These are phyloP conservation scores for Acrocephalus arundinaceus DNA, from an alignment of 2,113 vertebrate species.

Conservation along the genomic window DNA sequence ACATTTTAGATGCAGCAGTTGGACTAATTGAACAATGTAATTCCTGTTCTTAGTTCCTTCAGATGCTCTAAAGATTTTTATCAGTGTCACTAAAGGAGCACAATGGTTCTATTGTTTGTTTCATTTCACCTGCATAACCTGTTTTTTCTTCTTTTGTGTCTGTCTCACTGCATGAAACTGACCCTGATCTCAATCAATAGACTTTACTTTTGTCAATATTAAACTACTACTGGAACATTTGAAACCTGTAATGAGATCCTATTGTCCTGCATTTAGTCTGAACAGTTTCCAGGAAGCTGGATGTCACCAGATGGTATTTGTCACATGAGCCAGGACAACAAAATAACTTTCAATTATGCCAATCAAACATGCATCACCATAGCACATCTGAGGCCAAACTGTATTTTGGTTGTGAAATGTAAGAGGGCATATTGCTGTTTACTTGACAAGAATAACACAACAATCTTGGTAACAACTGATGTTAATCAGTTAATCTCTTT, in stretches of 20 bases:
- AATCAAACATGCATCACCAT: background rate
- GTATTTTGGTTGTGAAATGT: background rate
- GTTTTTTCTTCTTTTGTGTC: background rate
- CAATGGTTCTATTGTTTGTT: background rate
- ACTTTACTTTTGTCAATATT: conserved; percentile 17
- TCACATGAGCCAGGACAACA: background rate
- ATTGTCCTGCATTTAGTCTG: background rate
- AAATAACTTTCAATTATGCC: background rate
- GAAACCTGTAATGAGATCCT: conserved; percentile 7
- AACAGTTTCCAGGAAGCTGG: background rate
- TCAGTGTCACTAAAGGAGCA: background rate
- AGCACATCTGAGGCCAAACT: background rate
- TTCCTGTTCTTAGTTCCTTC: background rate
- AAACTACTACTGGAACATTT: background rate
- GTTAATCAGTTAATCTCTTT: background rate
- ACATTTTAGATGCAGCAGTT: background rate
- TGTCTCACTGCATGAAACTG: background rate
- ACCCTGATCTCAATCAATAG: background rate
- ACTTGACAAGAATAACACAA: background rate
- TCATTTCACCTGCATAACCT: background rate
- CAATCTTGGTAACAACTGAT: background rate
- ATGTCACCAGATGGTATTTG: background rate
- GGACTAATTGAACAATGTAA: background rate
- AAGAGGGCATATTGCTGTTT: background rate
- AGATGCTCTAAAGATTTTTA: background rate